Evolutionary conservation across 2,888 invertebrate genomes (phyloP).

Genomic region (Drosophila robusta): DNA sequence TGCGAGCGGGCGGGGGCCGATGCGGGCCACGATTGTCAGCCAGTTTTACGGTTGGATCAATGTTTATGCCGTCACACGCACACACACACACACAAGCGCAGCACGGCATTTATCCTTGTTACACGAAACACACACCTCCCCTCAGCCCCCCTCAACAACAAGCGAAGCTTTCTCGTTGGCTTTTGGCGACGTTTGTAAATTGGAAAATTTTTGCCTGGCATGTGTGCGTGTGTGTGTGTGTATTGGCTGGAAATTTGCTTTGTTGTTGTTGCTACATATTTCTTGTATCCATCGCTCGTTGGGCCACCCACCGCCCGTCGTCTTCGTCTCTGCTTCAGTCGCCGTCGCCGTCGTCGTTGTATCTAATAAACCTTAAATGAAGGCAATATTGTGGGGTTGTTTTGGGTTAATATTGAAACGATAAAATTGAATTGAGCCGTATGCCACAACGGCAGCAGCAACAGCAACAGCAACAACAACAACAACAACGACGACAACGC

Average conservation of each 20-base stretch:
- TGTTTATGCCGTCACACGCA: slow-evolving; percentile 72
- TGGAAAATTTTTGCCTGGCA: slow-evolving; percentile 78
- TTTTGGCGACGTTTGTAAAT: slow-evolving; percentile 81
- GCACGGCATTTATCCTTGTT: slow-evolving; percentile 81
- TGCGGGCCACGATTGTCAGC: slow-evolving; percentile 70
- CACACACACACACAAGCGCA: slow-evolving; percentile 42
- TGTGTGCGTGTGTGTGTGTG: slow-evolving; percentile 25
- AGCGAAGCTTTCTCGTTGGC: slow-evolving; percentile 48
- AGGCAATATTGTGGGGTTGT: slow-evolving; percentile 83
- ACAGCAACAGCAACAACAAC: slow-evolving; percentile 20
- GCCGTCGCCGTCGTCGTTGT: slow-evolving; percentile 67
- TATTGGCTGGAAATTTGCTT: background rate
- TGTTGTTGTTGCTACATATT: slow-evolving; percentile 46
- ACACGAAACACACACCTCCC: slow-evolving; percentile 35
- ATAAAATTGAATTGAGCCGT: slow-evolving; percentile 83
- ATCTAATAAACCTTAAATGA: slow-evolving; percentile 84
- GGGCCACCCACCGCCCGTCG: slow-evolving; percentile 17
- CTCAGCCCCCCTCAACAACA: background rate
- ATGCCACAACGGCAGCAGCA: slow-evolving; percentile 49
- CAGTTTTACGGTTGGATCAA: slow-evolving; percentile 80
- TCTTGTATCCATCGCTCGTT: slow-evolving; percentile 70
- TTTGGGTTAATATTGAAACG: slow-evolving; percentile 83
- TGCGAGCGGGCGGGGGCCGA: background rate
- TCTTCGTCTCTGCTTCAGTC: slow-evolving; percentile 18
- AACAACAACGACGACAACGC: slow-evolving; percentile 25